Conservation (phyloP, 2,888 invertebrate species). For the Callyntrura guangdongensis region DNA sequence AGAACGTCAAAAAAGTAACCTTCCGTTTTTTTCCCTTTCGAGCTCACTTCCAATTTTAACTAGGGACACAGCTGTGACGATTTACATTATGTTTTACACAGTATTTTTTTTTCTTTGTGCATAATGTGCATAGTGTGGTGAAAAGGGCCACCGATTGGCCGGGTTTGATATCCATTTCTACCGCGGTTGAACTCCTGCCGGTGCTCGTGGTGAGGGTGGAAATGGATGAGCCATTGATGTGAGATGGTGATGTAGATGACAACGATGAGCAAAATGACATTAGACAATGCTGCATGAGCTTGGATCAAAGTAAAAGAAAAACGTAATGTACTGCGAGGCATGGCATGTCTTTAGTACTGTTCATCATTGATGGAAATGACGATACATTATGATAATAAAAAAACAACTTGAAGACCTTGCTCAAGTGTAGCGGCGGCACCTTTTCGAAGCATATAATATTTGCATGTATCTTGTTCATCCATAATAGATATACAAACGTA, state of each 20-base stretch:
- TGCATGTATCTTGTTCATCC: background rate
- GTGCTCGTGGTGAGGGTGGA: background rate
- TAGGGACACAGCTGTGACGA: constrained; percentile 33
- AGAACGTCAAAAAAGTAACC: constrained; percentile 48
- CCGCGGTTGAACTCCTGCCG: background rate
- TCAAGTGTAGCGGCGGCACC: constrained; percentile 8
- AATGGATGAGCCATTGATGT: constrained; percentile 47
- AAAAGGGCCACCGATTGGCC: constrained; percentile 20
- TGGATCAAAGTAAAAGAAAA: constrained; percentile 43
- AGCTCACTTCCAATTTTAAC: constrained; percentile 38
- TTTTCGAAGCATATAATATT: background rate
- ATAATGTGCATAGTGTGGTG: constrained; percentile 7
- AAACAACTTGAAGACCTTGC: constrained; percentile 2
- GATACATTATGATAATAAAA: constrained; percentile 49
- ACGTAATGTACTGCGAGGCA: constrained; percentile 4
- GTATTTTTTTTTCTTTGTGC: constrained; percentile 30
- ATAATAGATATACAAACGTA: background rate
- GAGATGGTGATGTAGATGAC: constrained; percentile 13
- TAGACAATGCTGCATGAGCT: constrained; percentile 15
- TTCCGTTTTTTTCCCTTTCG: constrained; percentile 39
- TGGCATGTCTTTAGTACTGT: constrained; percentile 7
- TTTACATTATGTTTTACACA: constrained; percentile 42
- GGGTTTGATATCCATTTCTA: background rate
- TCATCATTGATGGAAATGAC: constrained; percentile 37
- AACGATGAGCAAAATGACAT: constrained; percentile 1